Percentiles rank a stretch among this genome's conserved stretches.
Evolutionary conservation across 2,888 invertebrate species (phyloP).

Genomic region (Sinotaia quadrata): DNA sequence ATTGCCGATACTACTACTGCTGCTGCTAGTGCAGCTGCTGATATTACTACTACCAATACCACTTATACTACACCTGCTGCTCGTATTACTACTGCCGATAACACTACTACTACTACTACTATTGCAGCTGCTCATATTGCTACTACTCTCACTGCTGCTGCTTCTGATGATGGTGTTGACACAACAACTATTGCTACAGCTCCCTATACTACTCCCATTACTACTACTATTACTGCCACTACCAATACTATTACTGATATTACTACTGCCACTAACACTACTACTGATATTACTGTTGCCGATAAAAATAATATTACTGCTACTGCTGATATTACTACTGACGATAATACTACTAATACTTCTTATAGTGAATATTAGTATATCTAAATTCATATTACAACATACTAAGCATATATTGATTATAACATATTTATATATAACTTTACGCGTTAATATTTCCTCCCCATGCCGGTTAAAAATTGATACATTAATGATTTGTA

Average conservation of each 20-base stretch:
- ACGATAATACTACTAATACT: too few relatives aligned
- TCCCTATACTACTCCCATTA: not conserved
- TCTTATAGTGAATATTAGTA: too few relatives aligned
- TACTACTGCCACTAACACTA: not conserved
- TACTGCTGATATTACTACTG: too few relatives aligned
- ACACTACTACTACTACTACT: slow-evolving; percentile 6
- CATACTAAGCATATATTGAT: too few relatives aligned
- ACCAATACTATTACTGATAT: not conserved
- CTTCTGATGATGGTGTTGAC: not conserved
- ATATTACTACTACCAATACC: not conserved
- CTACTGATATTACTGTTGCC: not conserved
- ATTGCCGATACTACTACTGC: not conserved
- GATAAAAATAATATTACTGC: too few relatives aligned
- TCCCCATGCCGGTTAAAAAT: too few relatives aligned
- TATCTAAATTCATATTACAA: too few relatives aligned
- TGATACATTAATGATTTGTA: too few relatives aligned
- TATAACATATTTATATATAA: too few relatives aligned
- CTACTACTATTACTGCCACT: not conserved
- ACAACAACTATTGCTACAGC: not conserved
- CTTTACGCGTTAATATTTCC: too few relatives aligned
- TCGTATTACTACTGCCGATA: not conserved
- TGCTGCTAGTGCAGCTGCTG: not conserved
- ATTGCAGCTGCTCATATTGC: not conserved
- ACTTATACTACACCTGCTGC: not conserved
- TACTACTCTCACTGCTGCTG: not conserved